Percentiles rank a stretch among this genome's conserved stretches.
Evolutionary conservation across 2,888 invertebrate species (phyloP).

Genomic region (Drosophila austrosaltans): DNA sequence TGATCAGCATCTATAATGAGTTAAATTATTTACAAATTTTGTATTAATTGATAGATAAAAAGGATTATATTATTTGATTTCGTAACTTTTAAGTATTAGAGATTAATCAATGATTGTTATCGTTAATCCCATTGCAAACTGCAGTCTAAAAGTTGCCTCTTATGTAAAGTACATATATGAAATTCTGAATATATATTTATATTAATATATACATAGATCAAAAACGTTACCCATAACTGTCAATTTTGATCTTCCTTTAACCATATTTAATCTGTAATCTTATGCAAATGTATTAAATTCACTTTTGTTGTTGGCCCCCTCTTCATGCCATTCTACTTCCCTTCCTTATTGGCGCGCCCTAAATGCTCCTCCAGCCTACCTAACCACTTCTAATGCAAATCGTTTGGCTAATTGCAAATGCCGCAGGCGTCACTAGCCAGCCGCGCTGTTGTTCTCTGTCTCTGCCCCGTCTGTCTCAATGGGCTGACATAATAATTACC

Average conservation of each 20-base stretch:
- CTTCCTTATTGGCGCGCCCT: not conserved
- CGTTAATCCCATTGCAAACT: too few species aligned
- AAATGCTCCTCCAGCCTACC: not conserved
- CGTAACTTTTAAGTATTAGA: too few species aligned
- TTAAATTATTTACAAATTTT: too few species aligned
- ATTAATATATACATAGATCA: not conserved
- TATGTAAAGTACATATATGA: too few species aligned
- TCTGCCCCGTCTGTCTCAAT: constrained; percentile 6
- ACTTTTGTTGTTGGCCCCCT: constrained; percentile 1
- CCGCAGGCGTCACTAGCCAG: constrained; percentile 61
- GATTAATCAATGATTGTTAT: too few species aligned
- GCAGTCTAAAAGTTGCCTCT: too few species aligned
- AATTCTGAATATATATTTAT: too few species aligned
- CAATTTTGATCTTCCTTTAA: not conserved
- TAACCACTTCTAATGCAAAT: constrained; percentile 13
- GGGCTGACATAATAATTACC: constrained; percentile 13
- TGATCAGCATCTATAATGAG: too few species aligned
- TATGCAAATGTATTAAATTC: constrained; percentile 11
- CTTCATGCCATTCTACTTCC: not conserved
- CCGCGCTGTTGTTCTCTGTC: not conserved
- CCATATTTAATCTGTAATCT: constrained; percentile 1
- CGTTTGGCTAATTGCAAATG: constrained; percentile 72
- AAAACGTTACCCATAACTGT: not conserved
- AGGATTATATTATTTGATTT: too few species aligned
- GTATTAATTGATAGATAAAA: too few species aligned